These are phyloP conservation scores for Cromileptes altivelis DNA, from an alignment of 2,113 vertebrate genomes.

Conservation along the genomic window DNA sequence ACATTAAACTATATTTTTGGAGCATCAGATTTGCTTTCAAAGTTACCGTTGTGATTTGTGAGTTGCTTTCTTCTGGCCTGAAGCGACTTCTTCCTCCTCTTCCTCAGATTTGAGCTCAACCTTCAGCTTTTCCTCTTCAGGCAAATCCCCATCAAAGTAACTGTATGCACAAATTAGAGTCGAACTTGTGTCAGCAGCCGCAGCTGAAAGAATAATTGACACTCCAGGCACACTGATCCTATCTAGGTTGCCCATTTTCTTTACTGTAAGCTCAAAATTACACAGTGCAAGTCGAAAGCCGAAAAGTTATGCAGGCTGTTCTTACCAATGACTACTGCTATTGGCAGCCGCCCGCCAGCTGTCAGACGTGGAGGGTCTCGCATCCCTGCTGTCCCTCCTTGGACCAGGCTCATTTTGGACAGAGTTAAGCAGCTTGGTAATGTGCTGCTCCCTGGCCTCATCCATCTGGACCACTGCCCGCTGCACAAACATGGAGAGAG, in stretches of 20 bases:
- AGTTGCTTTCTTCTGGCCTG: slow-evolving; percentile 28
- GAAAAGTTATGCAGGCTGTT: background rate
- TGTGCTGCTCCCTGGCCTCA: slow-evolving; percentile 93
- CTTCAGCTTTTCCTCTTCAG: slow-evolving; percentile 66
- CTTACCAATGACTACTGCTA: slow-evolving; percentile 78
- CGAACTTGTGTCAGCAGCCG: background rate
- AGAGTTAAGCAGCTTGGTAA: slow-evolving; percentile 91
- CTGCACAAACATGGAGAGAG: slow-evolving; percentile 73
- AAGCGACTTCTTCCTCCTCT: slow-evolving; percentile 52
- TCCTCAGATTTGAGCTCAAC: slow-evolving; percentile 67
- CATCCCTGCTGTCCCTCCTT: slow-evolving; percentile 77
- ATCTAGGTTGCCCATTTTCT: background rate
- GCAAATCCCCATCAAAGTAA: slow-evolving; percentile 85
- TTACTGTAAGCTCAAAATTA: background rate
- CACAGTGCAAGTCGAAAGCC: background rate
- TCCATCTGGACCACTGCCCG: slow-evolving; percentile 97
- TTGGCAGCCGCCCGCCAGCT: slow-evolving; percentile 44
- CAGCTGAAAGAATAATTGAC: slow-evolving; percentile 11
- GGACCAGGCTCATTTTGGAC: slow-evolving; percentile 83
- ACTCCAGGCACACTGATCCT: background rate
- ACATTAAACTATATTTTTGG: background rate
- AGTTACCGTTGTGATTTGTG: slow-evolving; percentile 59
- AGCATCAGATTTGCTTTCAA: background rate
- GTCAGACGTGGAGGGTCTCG: slow-evolving; percentile 78
- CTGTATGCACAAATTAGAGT: slow-evolving; percentile 60